These are phyloP conservation scores for Agelastica alni DNA, from an alignment of 2,888 invertebrate genomes.

Conservation along the genomic window DNA sequence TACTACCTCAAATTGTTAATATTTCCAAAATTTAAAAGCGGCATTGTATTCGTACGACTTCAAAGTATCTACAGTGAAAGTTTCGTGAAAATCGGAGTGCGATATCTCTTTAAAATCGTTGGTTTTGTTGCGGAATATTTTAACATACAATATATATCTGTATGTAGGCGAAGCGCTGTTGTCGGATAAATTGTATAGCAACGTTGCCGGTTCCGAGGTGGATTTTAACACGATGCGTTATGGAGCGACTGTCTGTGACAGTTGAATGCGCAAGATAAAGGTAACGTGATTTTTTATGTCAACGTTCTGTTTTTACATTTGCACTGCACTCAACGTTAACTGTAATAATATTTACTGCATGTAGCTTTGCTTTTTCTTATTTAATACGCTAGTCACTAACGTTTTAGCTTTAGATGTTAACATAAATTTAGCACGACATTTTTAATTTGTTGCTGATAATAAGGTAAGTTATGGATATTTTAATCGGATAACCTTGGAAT, in stretches of 20 bases:
- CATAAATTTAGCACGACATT: neutral
- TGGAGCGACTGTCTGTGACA: slow-evolving; percentile 46
- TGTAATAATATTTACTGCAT: neutral
- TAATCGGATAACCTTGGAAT: slow-evolving; percentile 5
- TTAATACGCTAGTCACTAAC: neutral
- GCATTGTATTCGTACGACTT: slow-evolving; percentile 29
- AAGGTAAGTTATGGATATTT: slow-evolving; percentile 1
- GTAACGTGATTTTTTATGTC: slow-evolving; percentile 51
- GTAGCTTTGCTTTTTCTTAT: neutral
- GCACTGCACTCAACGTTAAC: slow-evolving; percentile 3
- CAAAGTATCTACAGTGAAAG: slow-evolving; percentile 39
- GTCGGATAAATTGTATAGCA: slow-evolving; percentile 37
- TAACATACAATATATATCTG: slow-evolving; percentile 50
- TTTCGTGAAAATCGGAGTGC: slow-evolving; percentile 42
- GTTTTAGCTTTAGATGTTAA: neutral
- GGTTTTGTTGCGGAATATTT: slow-evolving; percentile 48
- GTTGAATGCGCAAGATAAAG: slow-evolving; percentile 51
- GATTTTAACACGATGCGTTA: slow-evolving; percentile 45
- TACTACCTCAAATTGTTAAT: slow-evolving; percentile 37
- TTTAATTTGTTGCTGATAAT: neutral
- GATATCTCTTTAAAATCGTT: slow-evolving; percentile 39
- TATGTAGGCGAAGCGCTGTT: slow-evolving; percentile 52
- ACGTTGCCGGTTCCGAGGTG: slow-evolving; percentile 40
- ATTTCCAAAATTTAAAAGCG: slow-evolving; percentile 40
- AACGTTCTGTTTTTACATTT: slow-evolving; percentile 40